These are phyloP conservation scores for Baryphthengus martii DNA, from an alignment of 2,113 vertebrate species.

Conservation along the genomic window DNA sequence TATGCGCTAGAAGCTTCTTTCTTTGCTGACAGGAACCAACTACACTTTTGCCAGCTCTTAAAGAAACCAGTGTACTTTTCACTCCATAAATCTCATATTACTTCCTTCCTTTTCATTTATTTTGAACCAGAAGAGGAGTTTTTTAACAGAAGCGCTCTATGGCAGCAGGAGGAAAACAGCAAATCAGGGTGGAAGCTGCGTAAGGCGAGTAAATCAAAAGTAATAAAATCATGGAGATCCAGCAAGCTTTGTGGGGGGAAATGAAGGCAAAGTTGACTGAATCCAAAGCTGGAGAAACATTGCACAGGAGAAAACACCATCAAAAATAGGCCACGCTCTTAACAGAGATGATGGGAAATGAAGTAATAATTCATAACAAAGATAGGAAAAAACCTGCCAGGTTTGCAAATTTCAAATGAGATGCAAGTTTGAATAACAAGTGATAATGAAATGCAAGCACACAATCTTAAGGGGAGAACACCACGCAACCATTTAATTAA, in stretches of 20 bases:
- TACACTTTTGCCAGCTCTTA: slow-evolving; percentile 49
- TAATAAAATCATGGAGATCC: slow-evolving; percentile 20
- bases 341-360: slow-evolving; percentile 26
- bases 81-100: slow-evolving; percentile 75
- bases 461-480: not conserved
- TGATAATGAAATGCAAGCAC: slow-evolving; percentile 28
- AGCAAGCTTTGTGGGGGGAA: slow-evolving; percentile 17
- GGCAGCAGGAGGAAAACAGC: slow-evolving; percentile 8
- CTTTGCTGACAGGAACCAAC: slow-evolving; percentile 56
- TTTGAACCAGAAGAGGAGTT: slow-evolving; percentile 69
- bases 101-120: slow-evolving; percentile 76
- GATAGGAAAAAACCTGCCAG: slow-evolving; percentile 34
- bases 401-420: slow-evolving; percentile 37
- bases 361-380: slow-evolving; percentile 27
- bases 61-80: slow-evolving; percentile 61
- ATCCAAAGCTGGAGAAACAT: slow-evolving; percentile 56
- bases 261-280: slow-evolving; percentile 45
- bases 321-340: slow-evolving; percentile 7
- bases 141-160: slow-evolving; percentile 62
- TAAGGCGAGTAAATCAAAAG: slow-evolving; percentile 62
- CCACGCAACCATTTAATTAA: slow-evolving; percentile 34
- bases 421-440: slow-evolving; percentile 31
- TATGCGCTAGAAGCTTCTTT: slow-evolving; percentile 59
- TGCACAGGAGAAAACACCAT: slow-evolving; percentile 33
- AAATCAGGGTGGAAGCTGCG: slow-evolving; percentile 56